Evolutionary conservation across 2,797 vertebrate species (phyloP).

Genomic region (Morelia viridis): DNA sequence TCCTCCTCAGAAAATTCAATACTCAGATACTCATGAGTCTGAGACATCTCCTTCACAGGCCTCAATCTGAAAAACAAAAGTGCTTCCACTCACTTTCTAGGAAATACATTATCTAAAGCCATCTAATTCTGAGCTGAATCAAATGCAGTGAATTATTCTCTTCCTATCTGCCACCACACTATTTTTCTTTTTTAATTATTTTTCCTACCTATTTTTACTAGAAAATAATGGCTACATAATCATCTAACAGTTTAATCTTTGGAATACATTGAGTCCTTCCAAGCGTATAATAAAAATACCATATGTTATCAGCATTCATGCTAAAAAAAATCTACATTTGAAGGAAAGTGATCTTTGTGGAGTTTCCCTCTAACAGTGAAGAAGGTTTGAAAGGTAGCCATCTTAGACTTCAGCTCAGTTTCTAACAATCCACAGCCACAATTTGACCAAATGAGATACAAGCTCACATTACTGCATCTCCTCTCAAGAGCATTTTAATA

Average conservation of each 20-base stretch:
- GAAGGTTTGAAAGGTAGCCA: not conserved
- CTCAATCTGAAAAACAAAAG: constrained; percentile 77
- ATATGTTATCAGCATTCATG: not conserved
- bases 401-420: not conserved
- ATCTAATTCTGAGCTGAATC: not conserved
- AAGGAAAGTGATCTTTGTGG: not conserved
- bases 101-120: not conserved
- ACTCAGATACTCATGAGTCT: constrained; percentile 82
- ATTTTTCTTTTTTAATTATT: not conserved
- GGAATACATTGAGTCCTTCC: not conserved
- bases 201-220: not conserved
- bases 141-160: not conserved
- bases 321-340: not conserved
- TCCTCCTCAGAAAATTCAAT: constrained; percentile 93
- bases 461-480: not conserved
- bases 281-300: not conserved
- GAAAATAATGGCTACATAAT: not conserved
- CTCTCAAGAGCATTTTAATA: not conserved
- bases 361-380: not conserved
- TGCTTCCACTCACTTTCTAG: not conserved
- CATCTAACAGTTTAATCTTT: not conserved
- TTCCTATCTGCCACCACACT: not conserved
- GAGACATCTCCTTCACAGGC: constrained; percentile 81
- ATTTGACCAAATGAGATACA: not conserved
- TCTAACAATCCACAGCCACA: not conserved